phyloP scores from a whole-genome alignment of 2,888 invertebrate genomes.

The Limnephilus auricula region DNA sequence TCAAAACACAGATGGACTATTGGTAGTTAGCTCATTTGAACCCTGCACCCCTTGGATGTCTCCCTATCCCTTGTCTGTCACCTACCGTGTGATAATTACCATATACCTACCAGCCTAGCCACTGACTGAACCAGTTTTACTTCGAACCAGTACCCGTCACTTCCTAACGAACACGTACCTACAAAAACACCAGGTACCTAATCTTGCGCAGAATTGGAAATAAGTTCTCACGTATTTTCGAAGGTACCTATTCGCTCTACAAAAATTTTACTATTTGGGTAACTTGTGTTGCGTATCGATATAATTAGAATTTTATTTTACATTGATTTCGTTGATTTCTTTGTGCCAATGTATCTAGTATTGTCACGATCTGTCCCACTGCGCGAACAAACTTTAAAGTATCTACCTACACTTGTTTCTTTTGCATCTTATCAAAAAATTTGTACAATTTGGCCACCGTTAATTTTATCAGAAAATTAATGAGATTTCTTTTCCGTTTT shows the following conservation, averaged over 20 bases:
- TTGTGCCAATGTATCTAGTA: slow-evolving; percentile 13
- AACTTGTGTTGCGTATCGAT: slow-evolving; percentile 22
- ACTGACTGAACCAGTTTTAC: slow-evolving; percentile 16
- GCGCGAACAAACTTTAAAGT: slow-evolving; percentile 35
- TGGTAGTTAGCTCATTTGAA: slow-evolving; percentile 28
- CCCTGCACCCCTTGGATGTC: slow-evolving; percentile 9
- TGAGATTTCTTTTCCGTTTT: not conserved
- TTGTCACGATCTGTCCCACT: slow-evolving; percentile 16
- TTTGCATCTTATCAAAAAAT: slow-evolving; percentile 16
- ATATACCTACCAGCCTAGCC: not conserved
- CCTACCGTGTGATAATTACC: slow-evolving; percentile 9
- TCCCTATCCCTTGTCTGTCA: not conserved
- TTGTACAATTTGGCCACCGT: not conserved
- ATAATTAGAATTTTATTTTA: slow-evolving; percentile 33
- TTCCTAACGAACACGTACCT: slow-evolving; percentile 45
- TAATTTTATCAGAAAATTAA: not conserved
- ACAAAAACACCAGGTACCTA: slow-evolving; percentile 9
- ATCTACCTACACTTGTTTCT: not conserved
- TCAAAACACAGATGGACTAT: not conserved
- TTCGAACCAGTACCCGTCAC: slow-evolving; percentile 11
- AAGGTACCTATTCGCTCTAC: not conserved
- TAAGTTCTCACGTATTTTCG: slow-evolving; percentile 30
- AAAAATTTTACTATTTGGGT: not conserved
- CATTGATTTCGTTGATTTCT: not conserved
- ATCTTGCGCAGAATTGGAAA: slow-evolving; percentile 2